Evolutionary conservation across 2,113 vertebrate species (phyloP).

Genomic region (Callocephalon fimbriatum): DNA sequence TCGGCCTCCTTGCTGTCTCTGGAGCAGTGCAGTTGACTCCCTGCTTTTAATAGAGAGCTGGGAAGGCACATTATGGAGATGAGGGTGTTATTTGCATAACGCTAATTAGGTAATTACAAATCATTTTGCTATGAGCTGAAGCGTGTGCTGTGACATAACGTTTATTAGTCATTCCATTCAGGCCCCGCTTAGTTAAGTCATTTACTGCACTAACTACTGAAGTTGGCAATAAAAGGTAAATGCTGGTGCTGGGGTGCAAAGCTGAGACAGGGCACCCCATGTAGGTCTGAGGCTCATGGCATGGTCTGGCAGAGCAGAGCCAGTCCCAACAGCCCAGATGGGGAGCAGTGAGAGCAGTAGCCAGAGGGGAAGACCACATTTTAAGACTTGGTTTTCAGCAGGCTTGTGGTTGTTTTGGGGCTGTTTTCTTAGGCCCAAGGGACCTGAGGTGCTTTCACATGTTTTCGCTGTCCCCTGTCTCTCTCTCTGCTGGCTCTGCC

Average conservation of each 20-base stretch:
- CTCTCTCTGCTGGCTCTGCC: neutral
- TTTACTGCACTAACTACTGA: conserved; percentile 64
- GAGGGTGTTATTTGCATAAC: conserved; percentile 87
- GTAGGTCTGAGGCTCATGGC: rapidly evolving
- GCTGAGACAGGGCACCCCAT: neutral
- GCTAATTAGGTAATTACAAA: conserved; percentile 93
- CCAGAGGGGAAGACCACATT: neutral
- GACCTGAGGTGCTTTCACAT: neutral
- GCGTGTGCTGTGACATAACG: conserved; percentile 82
- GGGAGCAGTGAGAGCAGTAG: neutral
- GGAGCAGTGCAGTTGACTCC: conserved; percentile 61
- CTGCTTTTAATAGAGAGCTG: conserved; percentile 69
- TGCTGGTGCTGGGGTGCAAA: neutral
- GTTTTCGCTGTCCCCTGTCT: neutral
- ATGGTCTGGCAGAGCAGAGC: neutral
- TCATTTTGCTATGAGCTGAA: conserved; percentile 87
- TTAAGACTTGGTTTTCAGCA: neutral
- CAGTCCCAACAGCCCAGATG: neutral
- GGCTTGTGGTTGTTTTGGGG: neutral
- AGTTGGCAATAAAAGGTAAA: conserved; percentile 63
- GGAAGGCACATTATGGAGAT: conserved; percentile 78
- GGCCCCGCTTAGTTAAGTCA: conserved; percentile 69
- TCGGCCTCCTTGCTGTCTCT: neutral
- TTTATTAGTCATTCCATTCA: conserved; percentile 78
- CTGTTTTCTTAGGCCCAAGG: neutral